Base-by-base conservation (phyloP, 2,888 invertebrate species). In the Brenthis hecate region DNA sequence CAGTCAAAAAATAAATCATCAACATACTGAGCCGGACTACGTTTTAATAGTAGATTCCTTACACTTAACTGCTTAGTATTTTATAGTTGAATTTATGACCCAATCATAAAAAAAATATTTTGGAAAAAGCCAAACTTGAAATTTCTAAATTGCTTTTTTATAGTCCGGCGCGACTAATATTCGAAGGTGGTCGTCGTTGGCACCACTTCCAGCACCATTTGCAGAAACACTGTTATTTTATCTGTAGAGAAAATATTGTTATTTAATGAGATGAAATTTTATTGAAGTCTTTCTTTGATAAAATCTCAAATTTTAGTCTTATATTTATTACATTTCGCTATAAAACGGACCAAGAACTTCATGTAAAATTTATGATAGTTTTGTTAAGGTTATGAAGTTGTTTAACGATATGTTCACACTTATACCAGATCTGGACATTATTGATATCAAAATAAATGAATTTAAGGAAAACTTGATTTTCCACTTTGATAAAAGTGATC, bases 141-240 rank as follows among this genome's bases (percentile, higher is more conserved):
- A 60, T 70, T 64, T 74, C 74, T 76, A 72, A 75, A 77, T 78
- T 83, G 87, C 88, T 83, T 81, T 43, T 90, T 91, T 92, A 88
- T 78, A 88, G 91, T 91, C 90, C 78, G 84, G 87, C 89, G 75
- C 76, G 83, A 69, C 80, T 83, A 93, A 81, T 94, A 95, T 84
- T 95, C 95, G 83, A 94, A 95, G 62, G 93, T 96, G 74, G 96
- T 95, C 78, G 97, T 96, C 71, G 98, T 98, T 80, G 98, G 98
- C 79, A 97, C 98, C 83, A 98, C 98, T 90, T 98, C 97, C 85
- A 98, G 93, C 83, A 96, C 94, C 94, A 97, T 95, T 94, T 98
- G 98, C 83, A 97, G 94, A 92, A 97, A 97, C 80, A 97, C 95
- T 76, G 98, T 98, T 77, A 98, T 95, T 86, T 96, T 96, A 92